Evolutionary conservation across 2,113 vertebrate genomes (phyloP), one percentile per base, ranked within the genome.

Genomic region (Misgurnus mizolepis): DNA sequence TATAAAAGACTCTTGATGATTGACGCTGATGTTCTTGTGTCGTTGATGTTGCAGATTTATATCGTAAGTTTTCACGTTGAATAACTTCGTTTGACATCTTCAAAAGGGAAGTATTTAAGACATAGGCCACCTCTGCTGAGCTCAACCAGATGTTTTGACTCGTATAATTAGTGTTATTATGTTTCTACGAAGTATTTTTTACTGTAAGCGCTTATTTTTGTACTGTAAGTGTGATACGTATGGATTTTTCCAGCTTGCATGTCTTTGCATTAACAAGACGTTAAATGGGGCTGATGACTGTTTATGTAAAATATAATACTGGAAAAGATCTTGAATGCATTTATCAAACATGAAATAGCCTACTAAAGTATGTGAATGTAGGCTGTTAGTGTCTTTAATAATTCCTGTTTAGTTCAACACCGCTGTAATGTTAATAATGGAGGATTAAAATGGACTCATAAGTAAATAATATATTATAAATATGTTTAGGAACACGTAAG

Each of bases 31-130:
- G 58, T 34, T 55, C 3, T 62, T 22, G 14, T 34, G 47, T 70
- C 41, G 73, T 69, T 69, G 60, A 84, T 70, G 68, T 66, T 68
- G 69, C 69, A 14, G 4, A 12, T 60, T 5, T 43, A 15, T 79
- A 76, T n/a, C 14, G 83, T 84, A 70, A 82, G 83, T 82, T 65
- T 39, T 17, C 14, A 2, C 34, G 50, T 3, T 58, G 17, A 2
- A 41, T 10, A 8, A 9, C 7, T 58, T 58, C 3, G 17, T 22
- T 22, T 61, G 2, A 58, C 17, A 2, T 58, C 0, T 5, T 58
- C 17, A 18, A 18, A 6, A 58, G 7, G 55, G 73, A 15, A 34
- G 34, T 15, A 64, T 47, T 47, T 77, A 66, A 66, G 61, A 61
- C 75, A 47, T 77, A 66, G 75, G 45, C 73, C 75, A 66, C 62